Evolutionary conservation across 2,888 invertebrate species (phyloP), one percentile per base, ranked within the genome.

Genomic region (Drosophila tripunctata): DNA sequence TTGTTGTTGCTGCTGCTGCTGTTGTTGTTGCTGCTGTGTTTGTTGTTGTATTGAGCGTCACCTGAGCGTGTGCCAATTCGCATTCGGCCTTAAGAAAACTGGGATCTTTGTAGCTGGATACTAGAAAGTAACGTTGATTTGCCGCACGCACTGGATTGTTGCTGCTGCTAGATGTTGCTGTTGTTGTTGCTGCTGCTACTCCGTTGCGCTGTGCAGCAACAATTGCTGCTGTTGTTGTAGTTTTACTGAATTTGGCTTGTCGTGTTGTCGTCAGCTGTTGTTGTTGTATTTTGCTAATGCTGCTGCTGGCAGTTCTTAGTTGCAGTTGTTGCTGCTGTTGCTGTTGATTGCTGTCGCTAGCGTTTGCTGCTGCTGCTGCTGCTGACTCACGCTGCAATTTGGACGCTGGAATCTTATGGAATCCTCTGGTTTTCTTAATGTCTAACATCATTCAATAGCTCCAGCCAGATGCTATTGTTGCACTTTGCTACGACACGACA

Each of bases 41-140:
- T 12, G 17, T 30, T 5, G 27, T 55, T 44, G 31, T 15, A 3
- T 35, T 57, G 31, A 41, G 14, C 10, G 64, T 71, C 40, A 91
- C 88, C 77, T 90, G 91, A n/a, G 90, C 89, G 56, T 90, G 89
- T 5, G 91, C 91, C 74, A 91, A 73, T 56, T 91, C 90, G 73
- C 90, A 91, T 73, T 91, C 91, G 54, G 82, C 88, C 72, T 90
- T 90, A 0, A 91, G 83, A 60, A 91, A 91, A 55, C 89, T 88
- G 54, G 89, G 87, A 83, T 91, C 90, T 75, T 89, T 90, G 69
- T 86, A 91, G 27, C 84, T 85, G 51, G 89, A 81, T 1, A 88
- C 74, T 45, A 91, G 71, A 45, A 90, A 91, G 66, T 87, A 91
- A 7, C 83, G 75, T 56, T 88, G 84, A 76, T 90, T 90, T 44